Percentiles rank a stretch among this genome's conserved stretches.
Conservation (phyloP, 1,140 invertebrate species). For the Musca vetustissima region DNA sequence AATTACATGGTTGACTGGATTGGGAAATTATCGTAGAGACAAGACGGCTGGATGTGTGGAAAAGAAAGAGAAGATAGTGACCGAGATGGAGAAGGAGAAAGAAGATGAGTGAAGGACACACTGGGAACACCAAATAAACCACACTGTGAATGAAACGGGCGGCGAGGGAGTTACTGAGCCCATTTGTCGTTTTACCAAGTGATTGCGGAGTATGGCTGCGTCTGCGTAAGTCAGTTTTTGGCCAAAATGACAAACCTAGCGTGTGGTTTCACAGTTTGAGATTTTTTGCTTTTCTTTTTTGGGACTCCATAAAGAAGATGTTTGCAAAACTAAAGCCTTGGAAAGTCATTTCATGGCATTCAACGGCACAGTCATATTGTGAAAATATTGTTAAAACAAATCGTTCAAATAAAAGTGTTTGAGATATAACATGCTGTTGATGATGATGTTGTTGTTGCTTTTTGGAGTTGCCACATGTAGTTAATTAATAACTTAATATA, state of each 20-base stretch:
- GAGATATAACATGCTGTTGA: too few species aligned
- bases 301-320: not conserved
- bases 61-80: not conserved
- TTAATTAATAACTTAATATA: too few species aligned
- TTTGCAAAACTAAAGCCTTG: conserved; percentile 20
- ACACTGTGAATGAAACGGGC: too few species aligned
- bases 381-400: not conserved
- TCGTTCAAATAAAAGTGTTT: not conserved
- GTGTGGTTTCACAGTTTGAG: conserved; percentile 10
- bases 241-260: conserved; percentile 13
- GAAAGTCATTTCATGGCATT: conserved; percentile 6
- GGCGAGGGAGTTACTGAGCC: too few species aligned
- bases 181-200: too few species aligned
- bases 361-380: not conserved
- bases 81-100: not conserved
- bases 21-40: not conserved
- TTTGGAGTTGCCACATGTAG: too few species aligned
- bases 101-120: too few species aligned
- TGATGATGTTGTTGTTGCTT: too few species aligned
- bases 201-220: too few species aligned
- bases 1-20: conserved; percentile 17
- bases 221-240: not conserved
- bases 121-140: too few species aligned
- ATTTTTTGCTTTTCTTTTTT: too few species aligned
- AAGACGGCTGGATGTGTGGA: too few species aligned